A percentile compares a stretch with the other conserved stretches of the same genome.
Evolutionary conservation across 37 sponge, comb jelly and placozoan genomes (phyloP).

Genomic region (Geodia barretti): DNA sequence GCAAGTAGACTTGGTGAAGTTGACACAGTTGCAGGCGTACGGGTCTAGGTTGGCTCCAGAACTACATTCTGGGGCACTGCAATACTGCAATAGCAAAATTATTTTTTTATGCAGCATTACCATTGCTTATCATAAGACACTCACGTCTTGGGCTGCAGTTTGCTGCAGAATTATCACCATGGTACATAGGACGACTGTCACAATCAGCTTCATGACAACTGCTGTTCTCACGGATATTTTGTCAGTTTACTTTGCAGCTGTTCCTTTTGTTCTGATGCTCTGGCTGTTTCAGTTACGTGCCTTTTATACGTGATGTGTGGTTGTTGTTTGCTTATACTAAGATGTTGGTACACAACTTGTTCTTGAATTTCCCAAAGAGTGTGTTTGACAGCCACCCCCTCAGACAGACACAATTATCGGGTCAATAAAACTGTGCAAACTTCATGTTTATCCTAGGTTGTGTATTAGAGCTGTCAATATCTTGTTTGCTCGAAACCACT

Average conservation of each 20-base stretch:
- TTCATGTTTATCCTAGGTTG: too few relatives aligned
- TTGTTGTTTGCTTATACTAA: too few relatives aligned
- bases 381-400: too few relatives aligned
- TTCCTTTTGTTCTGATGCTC: neutral
- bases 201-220: neutral
- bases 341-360: too few relatives aligned
- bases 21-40: too few relatives aligned
- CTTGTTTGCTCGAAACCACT: too few relatives aligned
- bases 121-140: neutral
- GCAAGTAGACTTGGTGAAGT: neutral
- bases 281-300: neutral
- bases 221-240: neutral
- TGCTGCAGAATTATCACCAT: neutral
- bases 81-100: neutral
- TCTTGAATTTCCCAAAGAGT: too few relatives aligned
- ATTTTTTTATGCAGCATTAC: neutral
- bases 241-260: neutral
- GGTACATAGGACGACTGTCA: neutral
- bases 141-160: neutral
- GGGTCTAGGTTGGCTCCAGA: too few relatives aligned
- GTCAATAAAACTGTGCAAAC: too few relatives aligned
- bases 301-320: too few relatives aligned
- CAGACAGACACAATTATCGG: too few relatives aligned
- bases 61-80: neutral
- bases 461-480: too few relatives aligned